Evolutionary conservation across 2,113 vertebrate species (phyloP), one percentile per base, ranked within the genome.

Genomic region (Lampris megalopsis): DNA sequence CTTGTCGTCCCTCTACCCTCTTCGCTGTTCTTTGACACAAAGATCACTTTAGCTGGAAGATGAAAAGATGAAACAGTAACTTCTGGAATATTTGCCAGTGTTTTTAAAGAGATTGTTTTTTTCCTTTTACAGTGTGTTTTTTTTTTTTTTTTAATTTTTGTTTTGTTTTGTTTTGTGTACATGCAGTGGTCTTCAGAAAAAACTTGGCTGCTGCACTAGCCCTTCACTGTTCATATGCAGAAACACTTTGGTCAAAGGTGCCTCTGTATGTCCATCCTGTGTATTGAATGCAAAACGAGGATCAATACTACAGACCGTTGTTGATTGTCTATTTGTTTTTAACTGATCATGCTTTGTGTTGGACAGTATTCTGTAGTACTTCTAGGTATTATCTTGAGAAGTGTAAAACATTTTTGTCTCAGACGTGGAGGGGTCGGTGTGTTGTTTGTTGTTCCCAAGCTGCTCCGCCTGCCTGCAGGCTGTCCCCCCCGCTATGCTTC

Each of bases 11-110:
- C 65, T 70, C 77, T 45, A 71, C 61, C 79, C 82, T 69, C 68
- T 72, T 86, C 83, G 86, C 83, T 79, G 82, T 88, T 84, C 75
- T 86, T 86, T 91, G 89, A 91, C 89, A 90, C 91, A 87, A 87
- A 86, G 86, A 93, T 93, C 92, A 93, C 92, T 93, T 94, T 93
- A 94, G 93, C 93, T 94, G 92, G 91, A 94, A 91, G 86, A 89
- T 87, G 88, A 90, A 86, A 91, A 89, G 83, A 91, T 93, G 88
- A 84, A 84, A 24, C 24, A 24, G 24, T 24, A 24, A 89, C 90
- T 90, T 92, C 92, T 90, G 92, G 92, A 92, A 85, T 87, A 88
- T 84, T 89, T 85, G 76, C 87, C 91, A 87, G 86, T 91, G 79
- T 91, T 83, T 58, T 57, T 24, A 24, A 24, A 24, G 24, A 24